Conservation (phyloP, 1,140 invertebrate species). For the Lepidurus couesii region DNA sequence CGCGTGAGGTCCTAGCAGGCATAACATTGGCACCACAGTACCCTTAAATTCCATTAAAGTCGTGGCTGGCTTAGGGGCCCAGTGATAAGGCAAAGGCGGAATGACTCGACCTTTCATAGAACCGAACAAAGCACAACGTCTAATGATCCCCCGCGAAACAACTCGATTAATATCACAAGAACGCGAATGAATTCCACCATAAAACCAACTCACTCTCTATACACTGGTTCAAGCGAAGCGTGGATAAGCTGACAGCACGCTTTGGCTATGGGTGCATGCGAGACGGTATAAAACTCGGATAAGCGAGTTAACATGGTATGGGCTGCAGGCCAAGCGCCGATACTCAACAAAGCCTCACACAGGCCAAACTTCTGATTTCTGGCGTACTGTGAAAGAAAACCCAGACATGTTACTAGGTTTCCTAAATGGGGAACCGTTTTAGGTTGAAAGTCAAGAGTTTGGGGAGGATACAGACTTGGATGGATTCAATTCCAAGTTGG, state of each 20-base stretch:
- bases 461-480: background rate
- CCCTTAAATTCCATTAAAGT: constrained; percentile 66
- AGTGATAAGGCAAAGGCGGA: constrained; percentile 44
- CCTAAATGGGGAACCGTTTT: background rate
- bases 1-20: constrained; percentile 78
- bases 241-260: constrained; percentile 77
- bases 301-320: constrained; percentile 68
- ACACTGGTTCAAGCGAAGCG: constrained; percentile 79
- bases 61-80: constrained; percentile 55
- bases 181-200: background rate
- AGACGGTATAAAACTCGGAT: constrained; percentile 72
- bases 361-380: constrained; percentile 91
- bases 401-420: background rate
- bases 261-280: constrained; percentile 69
- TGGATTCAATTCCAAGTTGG: background rate
- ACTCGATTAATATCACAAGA: background rate
- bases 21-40: constrained; percentile 78
- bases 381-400: constrained; percentile 49
- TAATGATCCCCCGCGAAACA: background rate
- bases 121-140: background rate
- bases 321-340: constrained; percentile 86
- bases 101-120: constrained; percentile 1
- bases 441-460: background rate
- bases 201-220: constrained; percentile 58
- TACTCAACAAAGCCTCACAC: constrained; percentile 75